A percentile compares a stretch with the other conserved stretches of the same genome.
Evolutionary conservation across 1,140 invertebrate genomes (phyloP).

Genomic region (Drosophila neocordata): DNA sequence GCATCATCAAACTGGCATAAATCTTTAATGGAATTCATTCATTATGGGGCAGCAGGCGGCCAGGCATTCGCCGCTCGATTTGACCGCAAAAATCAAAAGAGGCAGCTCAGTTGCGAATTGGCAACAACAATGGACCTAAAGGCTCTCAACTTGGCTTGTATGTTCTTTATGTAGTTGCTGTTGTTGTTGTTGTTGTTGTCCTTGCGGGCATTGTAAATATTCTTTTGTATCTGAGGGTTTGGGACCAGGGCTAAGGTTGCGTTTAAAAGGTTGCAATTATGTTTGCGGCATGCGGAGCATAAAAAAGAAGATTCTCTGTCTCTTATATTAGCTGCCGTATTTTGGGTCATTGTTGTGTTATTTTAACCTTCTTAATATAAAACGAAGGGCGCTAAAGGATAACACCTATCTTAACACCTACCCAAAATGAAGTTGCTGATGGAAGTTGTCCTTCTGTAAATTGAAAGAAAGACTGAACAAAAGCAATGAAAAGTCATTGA

Average conservation of each 20-base stretch:
- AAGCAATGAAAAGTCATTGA: constrained; percentile 52
- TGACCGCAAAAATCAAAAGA: constrained; percentile 38
- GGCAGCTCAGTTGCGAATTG: constrained; percentile 40
- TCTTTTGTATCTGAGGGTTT: constrained; percentile 52
- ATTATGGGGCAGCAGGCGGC: constrained; percentile 68
- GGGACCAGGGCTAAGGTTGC: constrained; percentile 22
- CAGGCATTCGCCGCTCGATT: constrained; percentile 27
- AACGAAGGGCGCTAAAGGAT: constrained; percentile 81
- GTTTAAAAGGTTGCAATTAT: constrained; percentile 59
- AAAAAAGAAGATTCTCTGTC: constrained; percentile 37
- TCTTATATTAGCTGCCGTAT: constrained; percentile 29
- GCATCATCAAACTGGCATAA: constrained; percentile 82
- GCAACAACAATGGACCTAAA: constrained; percentile 58
- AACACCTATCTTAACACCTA: constrained; percentile 82
- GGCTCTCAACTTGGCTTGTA: constrained; percentile 25
- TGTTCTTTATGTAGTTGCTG: constrained; percentile 6
- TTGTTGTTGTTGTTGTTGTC: constrained; percentile 34
- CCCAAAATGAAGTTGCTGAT: constrained; percentile 49
- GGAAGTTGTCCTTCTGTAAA: constrained; percentile 30
- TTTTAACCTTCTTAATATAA: constrained; percentile 40
- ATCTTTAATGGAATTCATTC: constrained; percentile 83
- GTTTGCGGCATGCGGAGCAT: constrained; percentile 37
- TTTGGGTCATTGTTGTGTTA: constrained; percentile 53
- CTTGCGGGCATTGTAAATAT: constrained; percentile 72
- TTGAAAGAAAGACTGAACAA: constrained; percentile 29